phyloP scores from a whole-genome alignment of 1,140 invertebrate genomes.

The Lanistes nyassanus region DNA sequence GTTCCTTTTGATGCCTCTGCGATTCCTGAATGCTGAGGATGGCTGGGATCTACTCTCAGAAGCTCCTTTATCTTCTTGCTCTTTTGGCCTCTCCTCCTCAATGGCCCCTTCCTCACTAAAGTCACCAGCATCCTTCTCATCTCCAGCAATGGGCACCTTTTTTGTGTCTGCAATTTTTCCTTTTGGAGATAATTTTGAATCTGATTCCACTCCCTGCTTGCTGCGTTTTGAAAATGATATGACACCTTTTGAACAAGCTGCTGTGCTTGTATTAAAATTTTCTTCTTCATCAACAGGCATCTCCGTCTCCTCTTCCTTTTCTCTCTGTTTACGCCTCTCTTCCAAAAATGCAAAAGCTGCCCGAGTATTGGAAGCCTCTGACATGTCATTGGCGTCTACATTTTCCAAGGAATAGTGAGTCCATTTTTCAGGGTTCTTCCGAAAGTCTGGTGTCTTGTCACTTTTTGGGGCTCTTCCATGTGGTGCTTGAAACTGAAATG shows the following conservation, averaged over 20 bases:
- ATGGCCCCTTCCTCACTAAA: too few relatives aligned
- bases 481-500: conserved; percentile 12
- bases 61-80: too few relatives aligned
- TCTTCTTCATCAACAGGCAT: conserved; percentile 24
- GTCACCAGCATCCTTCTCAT: too few relatives aligned
- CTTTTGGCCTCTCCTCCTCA: too few relatives aligned
- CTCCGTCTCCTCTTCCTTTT: conserved; percentile 28
- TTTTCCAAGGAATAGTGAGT: conserved; percentile 50
- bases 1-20: conserved; percentile 11
- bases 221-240: conserved; percentile 37
- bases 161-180: too few relatives aligned
- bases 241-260: conserved; percentile 39
- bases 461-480: conserved; percentile 18
- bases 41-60: too few relatives aligned
- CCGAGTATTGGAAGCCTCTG: conserved; percentile 39
- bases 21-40: conserved; percentile 5
- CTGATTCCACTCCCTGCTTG: conserved; percentile 18
- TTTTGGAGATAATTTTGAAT: background rate
- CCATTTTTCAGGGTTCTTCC: conserved; percentile 47
- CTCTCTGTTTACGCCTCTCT: conserved; percentile 39
- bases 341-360: conserved; percentile 52
- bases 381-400: conserved; percentile 39
- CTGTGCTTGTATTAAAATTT: conserved; percentile 21
- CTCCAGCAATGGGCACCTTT: too few relatives aligned
- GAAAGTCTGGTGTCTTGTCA: conserved; percentile 38